A percentile compares a stretch with the other conserved stretches of the same genome.
Conservation (phyloP, 2,113 vertebrate species). For the Gnathonemus echidnorhynchus region DNA sequence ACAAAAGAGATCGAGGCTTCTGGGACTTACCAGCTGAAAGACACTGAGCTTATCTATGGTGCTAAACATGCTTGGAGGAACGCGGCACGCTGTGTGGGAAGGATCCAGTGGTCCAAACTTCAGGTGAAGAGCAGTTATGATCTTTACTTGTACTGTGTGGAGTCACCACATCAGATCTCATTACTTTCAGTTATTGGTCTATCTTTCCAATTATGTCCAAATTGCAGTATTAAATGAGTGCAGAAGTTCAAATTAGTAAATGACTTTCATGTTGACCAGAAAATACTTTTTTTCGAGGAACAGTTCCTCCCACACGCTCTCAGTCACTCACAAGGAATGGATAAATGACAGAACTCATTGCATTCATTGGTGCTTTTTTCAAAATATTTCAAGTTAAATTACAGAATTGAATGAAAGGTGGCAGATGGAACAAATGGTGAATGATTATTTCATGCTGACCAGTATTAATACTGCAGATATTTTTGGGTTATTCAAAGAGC, state of each 20-base stretch:
- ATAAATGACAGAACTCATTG: not conserved
- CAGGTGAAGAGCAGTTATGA: conserved; percentile 63
- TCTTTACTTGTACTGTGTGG: not conserved
- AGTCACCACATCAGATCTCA: not conserved
- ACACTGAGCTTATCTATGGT: conserved; percentile 91
- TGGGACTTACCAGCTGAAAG: conserved; percentile 85
- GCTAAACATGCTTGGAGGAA: conserved; percentile 97
- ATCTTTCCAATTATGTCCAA: not conserved
- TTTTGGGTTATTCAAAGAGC: not conserved
- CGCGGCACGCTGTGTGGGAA: conserved; percentile 85
- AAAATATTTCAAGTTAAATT: not conserved
- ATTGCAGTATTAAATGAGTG: not conserved
- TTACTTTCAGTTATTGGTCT: not conserved
- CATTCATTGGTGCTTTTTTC: not conserved
- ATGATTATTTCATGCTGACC: not conserved
- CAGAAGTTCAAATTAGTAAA: not conserved
- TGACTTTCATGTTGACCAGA: not conserved
- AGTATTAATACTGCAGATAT: not conserved
- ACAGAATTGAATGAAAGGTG: not conserved
- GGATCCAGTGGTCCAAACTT: conserved; percentile 98
- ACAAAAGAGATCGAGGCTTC: conserved; percentile 82
- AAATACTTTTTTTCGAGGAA: not conserved
- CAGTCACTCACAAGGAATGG: not conserved
- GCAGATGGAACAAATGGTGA: not conserved
- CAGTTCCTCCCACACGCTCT: not conserved